A percentile compares a stretch with the other conserved stretches of the same genome.
Conservation (phyloP, 2,113 vertebrate genomes). For the Phoxinus phoxinus region DNA sequence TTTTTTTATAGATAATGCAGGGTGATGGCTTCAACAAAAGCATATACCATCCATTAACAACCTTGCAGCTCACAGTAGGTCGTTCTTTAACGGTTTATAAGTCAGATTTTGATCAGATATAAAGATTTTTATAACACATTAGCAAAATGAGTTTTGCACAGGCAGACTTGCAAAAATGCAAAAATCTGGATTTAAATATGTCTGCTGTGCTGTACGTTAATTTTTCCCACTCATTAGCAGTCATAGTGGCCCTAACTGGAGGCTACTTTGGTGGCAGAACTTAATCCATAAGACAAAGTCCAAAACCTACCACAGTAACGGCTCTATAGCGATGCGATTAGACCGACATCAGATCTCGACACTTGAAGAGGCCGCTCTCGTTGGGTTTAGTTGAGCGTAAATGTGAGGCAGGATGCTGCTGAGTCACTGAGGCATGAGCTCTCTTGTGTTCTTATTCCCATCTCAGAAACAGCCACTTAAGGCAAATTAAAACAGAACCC, state of each 20-base stretch:
- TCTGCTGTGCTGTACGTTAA: neutral
- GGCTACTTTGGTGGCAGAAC: neutral
- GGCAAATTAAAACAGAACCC: constrained; percentile 1
- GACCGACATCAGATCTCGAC: constrained; percentile 6
- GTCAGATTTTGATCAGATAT: too few relatives aligned
- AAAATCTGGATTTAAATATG: neutral
- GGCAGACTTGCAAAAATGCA: neutral
- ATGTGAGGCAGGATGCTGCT: constrained; percentile 33
- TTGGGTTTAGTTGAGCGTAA: constrained; percentile 37
- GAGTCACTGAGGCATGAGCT: constrained; percentile 45
- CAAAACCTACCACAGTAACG: constrained; percentile 16
- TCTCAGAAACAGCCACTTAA: constrained; percentile 18
- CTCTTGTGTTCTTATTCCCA: neutral
- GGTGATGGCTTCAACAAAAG: too few relatives aligned
- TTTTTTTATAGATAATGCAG: too few relatives aligned
- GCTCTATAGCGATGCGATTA: constrained; percentile 22
- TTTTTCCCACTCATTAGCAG: neutral
- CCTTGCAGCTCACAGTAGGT: too few relatives aligned
- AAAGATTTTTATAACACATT: too few relatives aligned
- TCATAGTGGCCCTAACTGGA: neutral
- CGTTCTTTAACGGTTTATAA: too few relatives aligned
- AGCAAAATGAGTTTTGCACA: neutral
- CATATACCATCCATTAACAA: too few relatives aligned
- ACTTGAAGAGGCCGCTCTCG: constrained; percentile 54
- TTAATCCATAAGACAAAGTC: neutral